phyloP scores from a whole-genome alignment of 2,888 invertebrate species.

The Eurytoma californica region DNA sequence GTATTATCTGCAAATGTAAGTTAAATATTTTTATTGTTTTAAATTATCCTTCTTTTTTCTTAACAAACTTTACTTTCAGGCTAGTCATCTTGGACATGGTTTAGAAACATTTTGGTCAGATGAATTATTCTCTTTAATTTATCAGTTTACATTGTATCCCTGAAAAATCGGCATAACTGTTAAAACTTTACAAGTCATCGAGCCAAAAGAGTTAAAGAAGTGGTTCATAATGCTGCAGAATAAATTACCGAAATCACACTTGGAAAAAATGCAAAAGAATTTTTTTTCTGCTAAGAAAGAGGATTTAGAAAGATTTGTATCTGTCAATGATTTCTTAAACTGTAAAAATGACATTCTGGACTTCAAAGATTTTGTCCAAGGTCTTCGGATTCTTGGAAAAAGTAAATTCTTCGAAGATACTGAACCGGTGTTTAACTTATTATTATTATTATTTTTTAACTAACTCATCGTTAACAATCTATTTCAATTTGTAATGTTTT shows the following conservation, averaged over 20 bases:
- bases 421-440: slow-evolving; percentile 13
- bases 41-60: slow-evolving; percentile 4
- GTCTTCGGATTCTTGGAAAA: slow-evolving; percentile 40
- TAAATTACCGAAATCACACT: slow-evolving; percentile 32
- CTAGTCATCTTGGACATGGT: background rate
- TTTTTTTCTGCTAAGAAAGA: slow-evolving; percentile 12
- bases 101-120: slow-evolving; percentile 33
- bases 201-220: slow-evolving; percentile 67
- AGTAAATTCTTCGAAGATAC: slow-evolving; percentile 36
- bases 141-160: slow-evolving; percentile 72
- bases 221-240: slow-evolving; percentile 60
- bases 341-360: background rate
- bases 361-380: slow-evolving; percentile 30
- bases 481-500: slow-evolving; percentile 8
- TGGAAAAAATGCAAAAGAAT: slow-evolving; percentile 1
- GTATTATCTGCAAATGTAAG: slow-evolving; percentile 10
- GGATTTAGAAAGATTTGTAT: slow-evolving; percentile 9
- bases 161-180: slow-evolving; percentile 75
- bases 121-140: slow-evolving; percentile 62
- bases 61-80: slow-evolving; percentile 18
- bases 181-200: slow-evolving; percentile 73
- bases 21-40: background rate
- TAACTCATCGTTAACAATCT: slow-evolving; percentile 1
- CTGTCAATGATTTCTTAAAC: slow-evolving; percentile 22
- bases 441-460: background rate